Conservation (phyloP, 2,888 invertebrate genomes). For the Drosophila colorata region DNA sequence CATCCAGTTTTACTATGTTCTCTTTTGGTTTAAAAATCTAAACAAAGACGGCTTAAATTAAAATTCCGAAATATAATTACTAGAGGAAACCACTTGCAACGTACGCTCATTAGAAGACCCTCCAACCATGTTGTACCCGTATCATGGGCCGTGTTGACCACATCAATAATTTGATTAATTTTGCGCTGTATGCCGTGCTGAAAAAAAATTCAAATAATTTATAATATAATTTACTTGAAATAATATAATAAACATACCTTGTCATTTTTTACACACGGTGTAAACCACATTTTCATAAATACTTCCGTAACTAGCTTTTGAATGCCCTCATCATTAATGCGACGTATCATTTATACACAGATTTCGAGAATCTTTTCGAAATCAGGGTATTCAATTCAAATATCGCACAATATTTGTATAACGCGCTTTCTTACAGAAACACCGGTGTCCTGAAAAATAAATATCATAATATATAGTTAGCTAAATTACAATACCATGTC, state of each 20-base stretch:
- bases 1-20: conserved; percentile 90
- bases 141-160: conserved; percentile 95
- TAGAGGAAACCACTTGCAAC: conserved; percentile 75
- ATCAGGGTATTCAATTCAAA: conserved; percentile 98
- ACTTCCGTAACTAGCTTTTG: conserved; percentile 99
- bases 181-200: conserved; percentile 88
- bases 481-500: not conserved
- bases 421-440: conserved; percentile 99
- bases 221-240: not conserved
- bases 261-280: conserved; percentile 90
- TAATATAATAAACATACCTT: conserved; percentile 68
- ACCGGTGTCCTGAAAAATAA: conserved; percentile 93
- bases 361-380: conserved; percentile 99
- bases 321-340: conserved; percentile 99
- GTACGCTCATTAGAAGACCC: conserved; percentile 95
- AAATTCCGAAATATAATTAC: not conserved
- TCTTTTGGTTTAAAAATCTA: conserved; percentile 95
- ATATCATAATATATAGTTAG: not conserved
- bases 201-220: not conserved
- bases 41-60: not conserved
- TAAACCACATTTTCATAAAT: conserved; percentile 99
- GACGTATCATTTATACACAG: conserved; percentile 98
- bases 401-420: conserved; percentile 99
- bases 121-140: conserved; percentile 98
- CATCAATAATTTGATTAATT: conserved; percentile 98